A percentile compares a stretch with the other conserved stretches of the same genome.
Conservation (phyloP, 64 coral and sea anemone genomes). For the Platygyra sinensis region DNA sequence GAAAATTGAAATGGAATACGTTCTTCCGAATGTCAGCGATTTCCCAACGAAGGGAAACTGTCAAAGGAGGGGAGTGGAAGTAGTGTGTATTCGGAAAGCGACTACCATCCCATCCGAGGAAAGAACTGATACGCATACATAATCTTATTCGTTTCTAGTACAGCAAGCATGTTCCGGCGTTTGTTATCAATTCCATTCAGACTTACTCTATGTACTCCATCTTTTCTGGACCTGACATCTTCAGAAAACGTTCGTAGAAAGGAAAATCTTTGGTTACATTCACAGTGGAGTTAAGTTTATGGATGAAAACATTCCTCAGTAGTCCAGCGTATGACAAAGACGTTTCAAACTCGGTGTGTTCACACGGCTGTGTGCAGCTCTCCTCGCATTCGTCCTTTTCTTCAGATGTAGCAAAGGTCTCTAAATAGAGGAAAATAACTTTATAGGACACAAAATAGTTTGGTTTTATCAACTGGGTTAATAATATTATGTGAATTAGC, state of each 20-base stretch:
- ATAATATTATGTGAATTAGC: no score
- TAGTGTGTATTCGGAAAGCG: no score
- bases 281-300: background rate
- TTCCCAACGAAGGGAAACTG: no score
- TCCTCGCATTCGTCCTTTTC: background rate
- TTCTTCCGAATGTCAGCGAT: no score
- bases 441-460: no score
- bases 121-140: no score
- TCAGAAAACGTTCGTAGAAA: background rate
- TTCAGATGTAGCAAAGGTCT: background rate
- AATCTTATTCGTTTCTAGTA: no score
- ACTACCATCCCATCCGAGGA: no score
- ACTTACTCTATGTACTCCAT: conserved; percentile 45
- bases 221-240: conserved; percentile 1
- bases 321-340: conserved; percentile 9
- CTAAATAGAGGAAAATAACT: background rate
- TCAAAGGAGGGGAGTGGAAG: no score
- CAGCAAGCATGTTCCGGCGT: background rate
- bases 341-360: conserved; percentile 10
- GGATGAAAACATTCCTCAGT: conserved; percentile 5
- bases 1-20: no score
- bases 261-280: background rate
- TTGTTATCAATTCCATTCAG: background rate
- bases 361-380: background rate
- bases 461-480: no score